A percentile compares a stretch with the other conserved stretches of the same genome.
Conservation (phyloP, 1,140 invertebrate species). For the Drosophila pectinifera region DNA sequence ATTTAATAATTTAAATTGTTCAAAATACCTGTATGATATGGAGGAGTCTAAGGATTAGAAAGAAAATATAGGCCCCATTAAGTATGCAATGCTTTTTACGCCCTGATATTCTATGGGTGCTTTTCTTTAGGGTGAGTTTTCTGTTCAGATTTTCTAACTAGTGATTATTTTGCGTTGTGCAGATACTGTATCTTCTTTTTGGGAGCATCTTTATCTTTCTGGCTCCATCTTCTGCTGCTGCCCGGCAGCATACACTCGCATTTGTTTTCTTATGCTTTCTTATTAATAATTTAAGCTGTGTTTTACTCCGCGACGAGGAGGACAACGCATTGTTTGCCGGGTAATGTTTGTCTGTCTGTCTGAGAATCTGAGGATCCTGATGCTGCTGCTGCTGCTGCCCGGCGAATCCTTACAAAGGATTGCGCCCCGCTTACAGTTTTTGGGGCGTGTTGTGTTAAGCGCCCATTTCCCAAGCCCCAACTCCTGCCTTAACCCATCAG, state of each 20-base stretch:
- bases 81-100: background rate
- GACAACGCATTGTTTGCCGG: slow-evolving; percentile 63
- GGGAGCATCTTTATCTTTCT: slow-evolving; percentile 53
- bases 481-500: slow-evolving; percentile 25
- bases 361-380: slow-evolving; percentile 22
- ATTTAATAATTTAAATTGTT: too few species aligned
- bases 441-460: slow-evolving; percentile 67
- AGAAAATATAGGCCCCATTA: background rate
- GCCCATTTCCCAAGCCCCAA: slow-evolving; percentile 30
- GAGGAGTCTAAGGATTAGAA: too few species aligned
- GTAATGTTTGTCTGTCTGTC: slow-evolving; percentile 41
- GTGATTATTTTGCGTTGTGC: slow-evolving; percentile 4
- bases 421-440: slow-evolving; percentile 72
- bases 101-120: too few species aligned
- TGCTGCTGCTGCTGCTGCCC: slow-evolving; percentile 12
- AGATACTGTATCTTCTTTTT: slow-evolving; percentile 21
- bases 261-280: slow-evolving; percentile 78
- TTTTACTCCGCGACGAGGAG: slow-evolving; percentile 66
- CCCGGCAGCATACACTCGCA: slow-evolving; percentile 63
- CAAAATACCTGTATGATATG: too few species aligned
- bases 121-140: too few species aligned
- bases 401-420: slow-evolving; percentile 64
- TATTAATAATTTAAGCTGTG: slow-evolving; percentile 82
- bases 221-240: slow-evolving; percentile 3
- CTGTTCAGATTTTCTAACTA: background rate